These are phyloP conservation scores for Brachirus orientalis DNA, from an alignment of 2,113 vertebrate species.

Conservation along the genomic window DNA sequence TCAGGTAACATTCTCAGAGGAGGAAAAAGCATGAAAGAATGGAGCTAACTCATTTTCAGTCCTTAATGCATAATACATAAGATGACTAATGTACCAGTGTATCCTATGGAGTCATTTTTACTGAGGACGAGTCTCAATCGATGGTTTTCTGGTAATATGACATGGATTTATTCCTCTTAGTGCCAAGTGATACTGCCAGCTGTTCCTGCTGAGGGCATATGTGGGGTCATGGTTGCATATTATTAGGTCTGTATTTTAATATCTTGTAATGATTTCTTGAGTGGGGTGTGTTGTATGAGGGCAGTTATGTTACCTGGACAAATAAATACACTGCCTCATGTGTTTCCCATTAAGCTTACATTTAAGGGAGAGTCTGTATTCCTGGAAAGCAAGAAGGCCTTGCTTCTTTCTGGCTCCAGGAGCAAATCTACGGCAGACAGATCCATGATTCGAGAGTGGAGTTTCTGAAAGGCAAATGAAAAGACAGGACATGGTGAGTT, in stretches of 20 bases:
- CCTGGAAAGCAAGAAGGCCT: constrained; percentile 75
- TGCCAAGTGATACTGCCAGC: constrained; percentile 82
- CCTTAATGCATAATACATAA: constrained; percentile 94
- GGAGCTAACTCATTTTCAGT: constrained; percentile 79
- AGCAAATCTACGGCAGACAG: constrained; percentile 87
- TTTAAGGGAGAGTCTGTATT: constrained; percentile 78
- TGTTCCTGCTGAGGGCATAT: constrained; percentile 76
- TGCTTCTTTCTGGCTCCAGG: constrained; percentile 83
- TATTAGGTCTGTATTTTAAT: constrained; percentile 75
- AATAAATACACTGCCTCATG: not conserved
- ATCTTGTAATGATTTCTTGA: constrained; percentile 77
- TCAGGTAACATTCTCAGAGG: constrained; percentile 56
- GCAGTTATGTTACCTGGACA: constrained; percentile 56
- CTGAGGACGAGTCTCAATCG: constrained; percentile 87
- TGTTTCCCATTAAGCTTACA: constrained; percentile 71
- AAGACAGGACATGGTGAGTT: constrained; percentile 29
- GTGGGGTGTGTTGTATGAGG: constrained; percentile 50
- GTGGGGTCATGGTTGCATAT: constrained; percentile 54
- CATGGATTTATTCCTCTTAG: constrained; percentile 85
- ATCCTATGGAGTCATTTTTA: constrained; percentile 86
- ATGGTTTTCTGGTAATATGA: constrained; percentile 88
- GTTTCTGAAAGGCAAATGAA: constrained; percentile 81
- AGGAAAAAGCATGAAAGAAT: constrained; percentile 41
- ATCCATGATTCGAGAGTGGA: constrained; percentile 87
- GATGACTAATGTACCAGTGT: constrained; percentile 84